These are phyloP conservation scores for Cacatua alba DNA, from an alignment of 2,113 vertebrate genomes.

Conservation along the genomic window DNA sequence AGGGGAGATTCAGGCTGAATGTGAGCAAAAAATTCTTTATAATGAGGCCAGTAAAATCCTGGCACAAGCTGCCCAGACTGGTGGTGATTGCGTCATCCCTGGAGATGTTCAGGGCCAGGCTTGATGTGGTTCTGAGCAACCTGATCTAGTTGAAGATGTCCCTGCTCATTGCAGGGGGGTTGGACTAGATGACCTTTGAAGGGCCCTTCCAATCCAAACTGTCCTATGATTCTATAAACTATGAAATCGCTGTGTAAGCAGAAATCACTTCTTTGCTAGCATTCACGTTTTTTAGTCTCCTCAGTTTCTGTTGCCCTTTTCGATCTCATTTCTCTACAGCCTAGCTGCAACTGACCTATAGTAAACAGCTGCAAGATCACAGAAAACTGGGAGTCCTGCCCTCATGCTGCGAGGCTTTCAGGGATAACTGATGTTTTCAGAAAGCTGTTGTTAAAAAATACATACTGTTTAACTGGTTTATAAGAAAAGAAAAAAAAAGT, in stretches of 20 bases:
- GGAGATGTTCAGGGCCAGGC: background rate
- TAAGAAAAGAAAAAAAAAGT: background rate
- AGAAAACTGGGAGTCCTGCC: background rate
- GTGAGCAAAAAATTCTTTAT: background rate
- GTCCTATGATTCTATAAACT: background rate
- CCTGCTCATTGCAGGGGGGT: background rate
- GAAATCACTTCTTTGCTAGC: background rate
- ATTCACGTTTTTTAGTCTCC: background rate
- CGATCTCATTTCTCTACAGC: background rate
- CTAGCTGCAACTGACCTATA: background rate
- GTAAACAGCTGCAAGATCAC: background rate
- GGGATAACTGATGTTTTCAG: background rate
- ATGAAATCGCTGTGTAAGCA: background rate
- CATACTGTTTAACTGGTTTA: fast-evolving
- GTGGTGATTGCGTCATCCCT: background rate
- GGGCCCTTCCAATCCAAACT: background rate
- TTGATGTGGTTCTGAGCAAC: background rate
- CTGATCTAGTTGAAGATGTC: background rate
- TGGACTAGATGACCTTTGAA: background rate
- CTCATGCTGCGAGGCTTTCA: background rate
- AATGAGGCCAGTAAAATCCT: background rate
- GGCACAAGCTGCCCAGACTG: background rate
- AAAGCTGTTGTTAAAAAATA: background rate
- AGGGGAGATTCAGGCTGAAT: background rate
- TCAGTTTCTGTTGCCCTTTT: background rate